Percentiles rank a stretch among this genome's conserved stretches.
phyloP scores from a whole-genome alignment of 2,888 invertebrate genomes.

The Eulithis prunata region DNA sequence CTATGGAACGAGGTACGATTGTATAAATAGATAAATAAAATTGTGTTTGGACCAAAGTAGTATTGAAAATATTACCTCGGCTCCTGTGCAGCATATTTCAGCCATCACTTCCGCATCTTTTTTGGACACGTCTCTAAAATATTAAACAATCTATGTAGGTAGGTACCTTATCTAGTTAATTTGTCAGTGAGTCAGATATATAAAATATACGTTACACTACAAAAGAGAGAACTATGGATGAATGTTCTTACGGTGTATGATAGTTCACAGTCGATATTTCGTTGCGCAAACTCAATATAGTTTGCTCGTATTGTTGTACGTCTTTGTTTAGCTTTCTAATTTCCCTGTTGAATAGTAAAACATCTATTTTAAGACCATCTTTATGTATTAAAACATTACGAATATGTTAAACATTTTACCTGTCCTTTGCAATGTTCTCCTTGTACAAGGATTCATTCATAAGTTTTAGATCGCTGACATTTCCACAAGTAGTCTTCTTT shows the following conservation, averaged over 20 bases:
- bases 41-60: slow-evolving; percentile 63
- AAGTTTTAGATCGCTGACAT: slow-evolving; percentile 55
- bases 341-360: slow-evolving; percentile 56
- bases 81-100: slow-evolving; percentile 58
- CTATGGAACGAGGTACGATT: not conserved
- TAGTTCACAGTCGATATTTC: slow-evolving; percentile 55
- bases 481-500: slow-evolving; percentile 45
- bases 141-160: slow-evolving; percentile 3
- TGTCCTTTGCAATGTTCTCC: slow-evolving; percentile 66
- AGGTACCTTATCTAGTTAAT: no score
- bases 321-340: slow-evolving; percentile 67
- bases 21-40: not conserved
- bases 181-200: not conserved
- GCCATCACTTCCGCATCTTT: slow-evolving; percentile 70
- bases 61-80: slow-evolving; percentile 55
- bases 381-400: not conserved
- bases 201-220: no score
- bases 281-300: slow-evolving; percentile 56
- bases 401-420: slow-evolving; percentile 47
- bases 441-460: slow-evolving; percentile 63
- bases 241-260: slow-evolving; percentile 49
- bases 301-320: slow-evolving; percentile 63
- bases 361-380: no score
- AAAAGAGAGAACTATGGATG: no score
- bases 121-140: slow-evolving; percentile 60